phyloP scores from a whole-genome alignment of 2,888 invertebrate species.

The Candidula unifasciata region DNA sequence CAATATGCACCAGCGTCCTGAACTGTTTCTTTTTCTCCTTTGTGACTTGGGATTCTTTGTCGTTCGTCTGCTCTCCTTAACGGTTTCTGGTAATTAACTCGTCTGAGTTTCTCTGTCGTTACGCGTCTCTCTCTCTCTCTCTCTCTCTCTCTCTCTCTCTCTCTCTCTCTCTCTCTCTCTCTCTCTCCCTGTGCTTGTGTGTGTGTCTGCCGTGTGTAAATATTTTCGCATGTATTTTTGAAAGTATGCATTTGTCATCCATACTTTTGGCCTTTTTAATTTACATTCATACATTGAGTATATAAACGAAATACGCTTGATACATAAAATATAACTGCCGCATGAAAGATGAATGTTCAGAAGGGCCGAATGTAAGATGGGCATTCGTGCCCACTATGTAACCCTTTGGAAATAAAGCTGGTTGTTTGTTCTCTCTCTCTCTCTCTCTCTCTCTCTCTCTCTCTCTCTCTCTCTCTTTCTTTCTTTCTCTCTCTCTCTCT shows the following conservation, averaged over 20 bases:
- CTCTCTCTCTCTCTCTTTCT: not conserved
- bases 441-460: not conserved
- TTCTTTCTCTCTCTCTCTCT: not conserved
- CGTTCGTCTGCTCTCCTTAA: not conserved
- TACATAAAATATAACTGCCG: too few relatives aligned
- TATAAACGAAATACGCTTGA: too few relatives aligned
- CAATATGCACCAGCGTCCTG: not conserved
- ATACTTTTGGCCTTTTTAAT: too few relatives aligned
- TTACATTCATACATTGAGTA: too few relatives aligned
- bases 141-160: conserved; percentile 18
- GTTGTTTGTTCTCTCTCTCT: too few relatives aligned
- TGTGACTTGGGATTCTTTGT: not conserved
- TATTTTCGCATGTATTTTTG: too few relatives aligned
- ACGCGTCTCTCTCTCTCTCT: not conserved
- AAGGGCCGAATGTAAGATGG: too few relatives aligned
- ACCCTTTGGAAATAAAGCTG: too few relatives aligned
- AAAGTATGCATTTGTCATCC: conserved; percentile 11
- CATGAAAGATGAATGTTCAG: too few relatives aligned
- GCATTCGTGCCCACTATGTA: too few relatives aligned
- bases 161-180: conserved; percentile 30
- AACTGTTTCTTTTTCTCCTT: not conserved
- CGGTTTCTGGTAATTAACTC: not conserved
- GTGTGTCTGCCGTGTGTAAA: too few relatives aligned
- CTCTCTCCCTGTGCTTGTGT: too few relatives aligned
- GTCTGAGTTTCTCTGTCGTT: not conserved